Conservation (phyloP, 1,140 invertebrate genomes). For the Adelges cooleyi region DNA sequence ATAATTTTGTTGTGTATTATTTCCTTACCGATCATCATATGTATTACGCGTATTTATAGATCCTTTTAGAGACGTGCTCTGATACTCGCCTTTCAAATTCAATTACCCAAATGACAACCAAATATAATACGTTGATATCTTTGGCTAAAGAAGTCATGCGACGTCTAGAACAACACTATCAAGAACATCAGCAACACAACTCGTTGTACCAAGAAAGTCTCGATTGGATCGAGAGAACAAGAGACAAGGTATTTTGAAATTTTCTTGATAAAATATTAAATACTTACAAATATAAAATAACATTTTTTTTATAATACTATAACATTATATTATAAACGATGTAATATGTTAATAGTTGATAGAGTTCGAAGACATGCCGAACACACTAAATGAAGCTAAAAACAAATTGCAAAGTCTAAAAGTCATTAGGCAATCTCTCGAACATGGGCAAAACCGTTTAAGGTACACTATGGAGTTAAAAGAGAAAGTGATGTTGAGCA, state of each 20-base stretch:
- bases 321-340: too few relatives aligned
- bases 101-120: slow-evolving; percentile 84
- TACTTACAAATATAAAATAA: not conserved
- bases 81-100: slow-evolving; percentile 88
- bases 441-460: slow-evolving; percentile 83
- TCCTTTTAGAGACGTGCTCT: slow-evolving; percentile 77
- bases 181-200: slow-evolving; percentile 80
- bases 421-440: slow-evolving; percentile 67
- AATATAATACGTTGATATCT: slow-evolving; percentile 84
- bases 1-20: not conserved
- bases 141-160: slow-evolving; percentile 88
- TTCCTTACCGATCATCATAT: too few relatives aligned
- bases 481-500: slow-evolving; percentile 83
- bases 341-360: slow-evolving; percentile 39
- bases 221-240: slow-evolving; percentile 77
- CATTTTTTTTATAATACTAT: too few relatives aligned
- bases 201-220: slow-evolving; percentile 80
- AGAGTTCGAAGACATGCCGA: slow-evolving; percentile 63
- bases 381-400: slow-evolving; percentile 65
- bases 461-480: slow-evolving; percentile 80
- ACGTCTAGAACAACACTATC: slow-evolving; percentile 73
- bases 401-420: slow-evolving; percentile 73
- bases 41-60: slow-evolving; percentile 35
- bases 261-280: not conserved
- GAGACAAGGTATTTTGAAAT: slow-evolving; percentile 54